Evolutionary conservation across 35 echinoderm and acorn worm genomes (phyloP).

Genomic region (Strongylocentrotus purpuratus): DNA sequence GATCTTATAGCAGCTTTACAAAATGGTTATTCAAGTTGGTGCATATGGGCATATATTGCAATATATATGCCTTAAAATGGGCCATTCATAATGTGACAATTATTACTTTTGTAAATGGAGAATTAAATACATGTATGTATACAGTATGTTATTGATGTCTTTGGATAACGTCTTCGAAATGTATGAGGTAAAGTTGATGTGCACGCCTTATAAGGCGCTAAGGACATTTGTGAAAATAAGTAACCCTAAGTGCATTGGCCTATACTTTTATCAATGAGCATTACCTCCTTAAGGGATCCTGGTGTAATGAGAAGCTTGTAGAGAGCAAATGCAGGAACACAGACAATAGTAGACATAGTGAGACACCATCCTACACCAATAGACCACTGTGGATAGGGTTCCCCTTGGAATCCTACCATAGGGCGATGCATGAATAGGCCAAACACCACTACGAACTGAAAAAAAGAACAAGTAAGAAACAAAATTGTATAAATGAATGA

Average conservation of each 20-base stretch:
- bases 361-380: conserved; percentile 71
- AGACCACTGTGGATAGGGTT: conserved; percentile 75
- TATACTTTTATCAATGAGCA: not conserved
- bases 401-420: conserved; percentile 40
- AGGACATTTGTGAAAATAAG: not conserved
- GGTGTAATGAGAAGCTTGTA: conserved; percentile 72
- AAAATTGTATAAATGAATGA: not conserved
- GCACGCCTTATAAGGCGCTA: not conserved
- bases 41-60: too few species aligned
- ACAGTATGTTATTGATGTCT: not conserved
- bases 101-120: too few species aligned
- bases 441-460: conserved; percentile 86
- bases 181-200: not conserved
- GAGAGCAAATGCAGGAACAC: conserved; percentile 64
- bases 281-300: conserved; percentile 74
- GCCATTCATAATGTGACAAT: too few species aligned
- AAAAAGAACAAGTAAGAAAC: not conserved
- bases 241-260: not conserved
- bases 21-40: too few species aligned
- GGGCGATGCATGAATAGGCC: not conserved
- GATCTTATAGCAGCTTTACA: too few species aligned
- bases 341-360: conserved; percentile 62
- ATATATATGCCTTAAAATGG: too few species aligned
- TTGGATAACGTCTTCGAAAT: not conserved
- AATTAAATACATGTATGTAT: too few species aligned